Evolutionary conservation across 2,888 invertebrate species (phyloP).

Genomic region (Rotaria socialis): DNA sequence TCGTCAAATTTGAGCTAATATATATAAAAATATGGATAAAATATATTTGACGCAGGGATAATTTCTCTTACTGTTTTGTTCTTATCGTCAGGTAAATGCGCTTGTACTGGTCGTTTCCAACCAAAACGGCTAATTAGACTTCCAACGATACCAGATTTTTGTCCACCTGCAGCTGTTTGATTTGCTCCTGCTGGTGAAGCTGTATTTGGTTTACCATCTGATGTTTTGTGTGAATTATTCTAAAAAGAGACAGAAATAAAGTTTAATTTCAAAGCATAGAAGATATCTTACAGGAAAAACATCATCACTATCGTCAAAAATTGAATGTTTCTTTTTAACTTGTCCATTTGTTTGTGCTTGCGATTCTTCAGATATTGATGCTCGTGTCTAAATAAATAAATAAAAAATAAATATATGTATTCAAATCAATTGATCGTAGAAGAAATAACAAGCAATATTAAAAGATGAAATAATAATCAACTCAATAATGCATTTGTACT

Average conservation of each 20-base stretch:
- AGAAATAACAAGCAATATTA: no score
- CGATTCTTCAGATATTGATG: not conserved
- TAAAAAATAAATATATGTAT: no score
- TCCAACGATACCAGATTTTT: not conserved
- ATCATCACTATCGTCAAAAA: conserved; percentile 11
- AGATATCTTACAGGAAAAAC: not conserved
- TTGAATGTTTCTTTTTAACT: not conserved
- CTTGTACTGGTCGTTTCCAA: not conserved
- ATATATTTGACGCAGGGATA: no score
- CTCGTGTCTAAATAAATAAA: not conserved
- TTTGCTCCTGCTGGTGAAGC: not conserved
- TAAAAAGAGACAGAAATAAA: not conserved
- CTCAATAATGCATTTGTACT: not conserved
- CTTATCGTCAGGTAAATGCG: conserved; percentile 78
- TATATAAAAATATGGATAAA: not conserved
- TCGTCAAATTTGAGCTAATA: not conserved
- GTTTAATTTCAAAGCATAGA: no score
- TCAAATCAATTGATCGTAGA: no score
- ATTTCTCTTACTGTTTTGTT: conserved; percentile 73
- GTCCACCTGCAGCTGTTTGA: not conserved
- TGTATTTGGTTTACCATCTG: not conserved
- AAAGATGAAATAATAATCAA: not conserved
- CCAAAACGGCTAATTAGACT: not conserved
- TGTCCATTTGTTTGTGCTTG: not conserved
- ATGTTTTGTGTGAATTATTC: not conserved